Evolutionary conservation across 2,888 invertebrate species (phyloP).

Genomic region (Argyresthia goedartella): DNA sequence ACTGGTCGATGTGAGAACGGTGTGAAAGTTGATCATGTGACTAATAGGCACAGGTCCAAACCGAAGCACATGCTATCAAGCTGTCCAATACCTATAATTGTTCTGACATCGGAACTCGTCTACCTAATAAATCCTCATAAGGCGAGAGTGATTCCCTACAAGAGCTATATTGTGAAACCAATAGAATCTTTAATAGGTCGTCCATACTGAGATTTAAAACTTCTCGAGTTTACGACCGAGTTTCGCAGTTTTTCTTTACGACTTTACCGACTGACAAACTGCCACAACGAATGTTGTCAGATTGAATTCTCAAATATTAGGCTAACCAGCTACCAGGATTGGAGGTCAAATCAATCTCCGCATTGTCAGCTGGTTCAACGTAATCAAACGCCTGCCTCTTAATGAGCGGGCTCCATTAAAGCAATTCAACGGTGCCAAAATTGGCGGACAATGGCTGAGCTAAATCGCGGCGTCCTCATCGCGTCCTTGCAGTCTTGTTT

Average conservation of each 20-base stretch:
- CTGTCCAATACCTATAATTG: constrained; percentile 19
- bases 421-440: not conserved
- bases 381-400: not conserved
- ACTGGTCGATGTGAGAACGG: constrained; percentile 41
- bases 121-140: constrained; percentile 8
- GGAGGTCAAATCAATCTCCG: too few relatives aligned
- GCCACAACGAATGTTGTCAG: too few relatives aligned
- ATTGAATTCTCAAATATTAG: not conserved
- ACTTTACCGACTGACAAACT: too few relatives aligned
- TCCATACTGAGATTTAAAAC: too few relatives aligned
- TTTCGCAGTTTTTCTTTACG: too few relatives aligned
- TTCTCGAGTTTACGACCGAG: too few relatives aligned
- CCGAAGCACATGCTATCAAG: constrained; percentile 10
- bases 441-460: not conserved
- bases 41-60: constrained; percentile 23
- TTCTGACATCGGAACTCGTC: constrained; percentile 5
- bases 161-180: too few relatives aligned
- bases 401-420: not conserved
- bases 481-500: constrained; percentile 1
- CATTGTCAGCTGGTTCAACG: too few relatives aligned
- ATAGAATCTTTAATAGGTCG: too few relatives aligned
- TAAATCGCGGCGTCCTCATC: not conserved
- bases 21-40: constrained; percentile 56
- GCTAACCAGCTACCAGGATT: not conserved
- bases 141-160: not conserved